Conservation (phyloP, 2,797 vertebrate species). For the Lepus townsendii region DNA sequence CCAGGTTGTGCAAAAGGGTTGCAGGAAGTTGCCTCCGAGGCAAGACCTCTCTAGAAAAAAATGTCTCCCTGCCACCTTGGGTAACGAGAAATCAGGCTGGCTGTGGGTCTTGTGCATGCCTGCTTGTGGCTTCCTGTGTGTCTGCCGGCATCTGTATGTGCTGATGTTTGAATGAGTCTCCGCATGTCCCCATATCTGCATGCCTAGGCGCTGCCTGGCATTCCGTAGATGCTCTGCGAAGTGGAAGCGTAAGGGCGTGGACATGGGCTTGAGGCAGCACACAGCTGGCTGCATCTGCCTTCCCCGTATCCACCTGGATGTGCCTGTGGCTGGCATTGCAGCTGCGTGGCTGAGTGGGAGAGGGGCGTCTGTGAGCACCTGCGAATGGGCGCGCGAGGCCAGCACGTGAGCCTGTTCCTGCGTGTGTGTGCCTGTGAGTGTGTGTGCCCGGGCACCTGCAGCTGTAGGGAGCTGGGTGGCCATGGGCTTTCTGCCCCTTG, state of each 20-base stretch:
- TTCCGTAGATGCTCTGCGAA: rapidly evolving
- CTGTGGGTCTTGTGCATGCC: not conserved
- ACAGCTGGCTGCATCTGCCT: rapidly evolving
- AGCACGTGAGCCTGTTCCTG: not conserved
- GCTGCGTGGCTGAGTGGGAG: not conserved
- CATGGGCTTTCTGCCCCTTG: not conserved
- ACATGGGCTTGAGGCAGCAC: rapidly evolving
- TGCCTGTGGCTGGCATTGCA: not conserved
- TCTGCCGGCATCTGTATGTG: no score
- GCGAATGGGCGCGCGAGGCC: no score
- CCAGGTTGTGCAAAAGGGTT: no score
- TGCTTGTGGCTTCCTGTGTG: not conserved
- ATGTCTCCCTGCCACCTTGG: not conserved
- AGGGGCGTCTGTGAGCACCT: no score
- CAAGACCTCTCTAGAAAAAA: not conserved
- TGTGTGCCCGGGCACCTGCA: not conserved
- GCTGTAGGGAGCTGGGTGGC: not conserved
- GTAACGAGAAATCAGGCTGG: not conserved
- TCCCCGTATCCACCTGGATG: not conserved
- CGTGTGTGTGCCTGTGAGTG: not conserved
- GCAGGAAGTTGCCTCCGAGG: not conserved
- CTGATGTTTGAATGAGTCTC: not conserved
- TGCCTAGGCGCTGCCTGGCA: not conserved
- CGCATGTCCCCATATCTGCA: rapidly evolving
- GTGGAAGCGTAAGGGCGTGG: rapidly evolving